Evolutionary conservation across 1,140 invertebrate genomes (phyloP), one percentile per base, ranked within the genome.

Genomic region (Tribolium castaneum): DNA sequence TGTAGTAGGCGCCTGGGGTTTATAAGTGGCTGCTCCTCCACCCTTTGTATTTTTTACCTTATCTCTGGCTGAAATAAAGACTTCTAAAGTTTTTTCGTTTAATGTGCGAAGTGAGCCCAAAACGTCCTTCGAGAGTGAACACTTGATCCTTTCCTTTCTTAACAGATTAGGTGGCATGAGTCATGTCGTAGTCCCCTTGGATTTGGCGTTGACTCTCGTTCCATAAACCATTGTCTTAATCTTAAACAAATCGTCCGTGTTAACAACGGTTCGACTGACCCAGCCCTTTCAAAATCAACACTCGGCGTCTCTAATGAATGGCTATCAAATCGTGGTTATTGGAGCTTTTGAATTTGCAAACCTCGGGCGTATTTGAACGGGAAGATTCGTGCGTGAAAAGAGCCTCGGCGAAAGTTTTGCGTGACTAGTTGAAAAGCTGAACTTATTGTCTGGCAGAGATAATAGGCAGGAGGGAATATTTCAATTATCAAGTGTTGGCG

Each of bases 341-440:
- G 16, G 16, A 19, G 16, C 16, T 50, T 50, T 14, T 3, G 7
- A 14, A 50, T 54, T 54, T 54, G 52, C 52, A 54, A 14, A 50
- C 34, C 59, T 71, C 30, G 66, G 3, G 66, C 45, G 66, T 71
- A 30, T 30, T 30, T 30, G 25, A 30, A 30, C 25, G 25, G 25
- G 45, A 45, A 71, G 34, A 39, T 71, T 10, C 22, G 7, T 22
- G 70, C 70, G 49, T 72, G 70, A 52, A 72, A 72, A 72, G 50
- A 50, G 70, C 45, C 16, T 34, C 35, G 35, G 7, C 30, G 50
- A 72, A 72, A 72, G 45, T 72, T 72, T 72, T 22, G 70, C 70
- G 70, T 72, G 70, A 72, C 70, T 72, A 72, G 70, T 72, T 72
- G 70, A 72, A 72, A 72, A 72, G 70, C 50, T 72, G 70, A 72